These are phyloP conservation scores for Melanotaenia trifasciata DNA, from an alignment of 2,797 vertebrate genomes.

Conservation along the genomic window DNA sequence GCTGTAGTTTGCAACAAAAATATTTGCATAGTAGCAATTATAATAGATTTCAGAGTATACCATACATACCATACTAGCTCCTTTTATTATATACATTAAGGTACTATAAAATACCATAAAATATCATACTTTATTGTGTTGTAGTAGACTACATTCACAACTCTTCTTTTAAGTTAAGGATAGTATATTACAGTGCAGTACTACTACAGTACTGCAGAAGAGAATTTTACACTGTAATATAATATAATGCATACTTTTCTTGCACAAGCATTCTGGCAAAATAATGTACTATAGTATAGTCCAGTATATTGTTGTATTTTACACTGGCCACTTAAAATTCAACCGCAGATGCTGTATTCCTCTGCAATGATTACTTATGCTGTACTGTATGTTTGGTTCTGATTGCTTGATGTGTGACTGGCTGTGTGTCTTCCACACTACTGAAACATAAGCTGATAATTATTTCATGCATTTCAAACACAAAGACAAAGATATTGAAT, in stretches of 20 bases:
- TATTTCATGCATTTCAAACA: conserved; percentile 3
- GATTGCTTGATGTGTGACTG: not conserved
- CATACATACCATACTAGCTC: no score
- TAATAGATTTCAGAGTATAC: no score
- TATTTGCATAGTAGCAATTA: no score
- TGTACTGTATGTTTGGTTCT: not conserved
- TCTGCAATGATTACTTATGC: not conserved
- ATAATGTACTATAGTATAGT: not conserved
- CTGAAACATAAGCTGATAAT: not conserved
- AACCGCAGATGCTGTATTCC: not conserved
- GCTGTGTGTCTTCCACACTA: not conserved
- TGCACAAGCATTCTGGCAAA: not conserved
- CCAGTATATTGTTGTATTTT: not conserved
- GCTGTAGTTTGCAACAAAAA: no score
- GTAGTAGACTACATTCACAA: not conserved
- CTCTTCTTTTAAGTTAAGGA: no score
- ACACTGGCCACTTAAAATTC: no score
- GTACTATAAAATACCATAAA: not conserved
- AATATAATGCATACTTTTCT: not conserved
- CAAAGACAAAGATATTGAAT: not conserved
- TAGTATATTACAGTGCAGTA: no score
- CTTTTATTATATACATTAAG: not conserved
- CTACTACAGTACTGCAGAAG: no score
- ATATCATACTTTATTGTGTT: not conserved
- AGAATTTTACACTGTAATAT: no score